Base-by-base conservation (phyloP, 2,888 invertebrate species). In the Tridacna crocea region DNA sequence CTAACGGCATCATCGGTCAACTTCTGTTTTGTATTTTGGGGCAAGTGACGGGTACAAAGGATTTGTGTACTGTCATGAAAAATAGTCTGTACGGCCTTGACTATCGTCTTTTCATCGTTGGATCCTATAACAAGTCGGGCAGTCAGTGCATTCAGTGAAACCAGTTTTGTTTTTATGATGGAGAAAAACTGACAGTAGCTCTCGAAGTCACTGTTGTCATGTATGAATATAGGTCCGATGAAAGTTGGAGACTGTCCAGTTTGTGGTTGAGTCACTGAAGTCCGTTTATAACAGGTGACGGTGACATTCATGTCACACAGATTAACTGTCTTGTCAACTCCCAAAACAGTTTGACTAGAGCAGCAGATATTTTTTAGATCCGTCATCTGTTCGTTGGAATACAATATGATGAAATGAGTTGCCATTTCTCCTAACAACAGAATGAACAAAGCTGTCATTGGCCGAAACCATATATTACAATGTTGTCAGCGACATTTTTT, bases 201-300 rank as follows among this genome's bases (percentile, higher is more conserved):
- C 13, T 80, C 83, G 73, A 75, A 83, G 61, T 87, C 82, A 72
- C 77, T 83, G 58, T 82, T 83, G 60, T 83, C 79, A 24, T 84
- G 83, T 11, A 85, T 80, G 26, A 79, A 86, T 60, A 86, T 58
- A 3, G 84, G 83, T 26, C 84, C 84, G 8, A 83, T 2, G 63
- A 83, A 88, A 12, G 83, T 60, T 8, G 84, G 87, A 4, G 74
- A 65, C 47, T 77, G 73, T 4, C 22, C 55, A 1, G 75, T 74
- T 15, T 48, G 26, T 55, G 13, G 26, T 26, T 27, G 12, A 10
- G 22, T 22, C 17, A 60, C 60, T 15, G 60, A 60, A 60, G 10
- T 19, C 22, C 22, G 60, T 60, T 74, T 81, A 55, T 77, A 81
- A 36, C 81, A 78, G 6, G 80, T 75, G 15, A 75, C 51, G 6